Evolutionary conservation across 2,888 invertebrate genomes (phyloP).

Genomic region (Ophion slaviceki): DNA sequence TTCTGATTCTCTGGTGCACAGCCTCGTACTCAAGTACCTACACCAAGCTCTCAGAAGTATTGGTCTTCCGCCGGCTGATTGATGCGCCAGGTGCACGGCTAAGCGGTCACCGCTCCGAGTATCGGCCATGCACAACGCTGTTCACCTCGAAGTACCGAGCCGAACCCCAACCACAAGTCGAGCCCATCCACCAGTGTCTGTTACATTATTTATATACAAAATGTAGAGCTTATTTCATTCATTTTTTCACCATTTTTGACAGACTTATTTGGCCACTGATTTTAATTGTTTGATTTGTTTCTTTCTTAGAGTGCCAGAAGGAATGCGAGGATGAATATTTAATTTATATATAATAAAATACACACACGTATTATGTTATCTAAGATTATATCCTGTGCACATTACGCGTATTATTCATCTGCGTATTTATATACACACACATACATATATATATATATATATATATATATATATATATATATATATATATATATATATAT

Average conservation of each 20-base stretch:
- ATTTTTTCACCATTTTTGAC: too few relatives aligned
- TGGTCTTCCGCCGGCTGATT: not conserved
- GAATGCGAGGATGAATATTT: too few relatives aligned
- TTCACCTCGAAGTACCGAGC: not conserved
- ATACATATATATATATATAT: not conserved
- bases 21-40: not conserved
- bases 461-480: constrained; percentile 29
- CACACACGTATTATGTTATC: too few relatives aligned
- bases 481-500: constrained; percentile 1
- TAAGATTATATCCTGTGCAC: not conserved
- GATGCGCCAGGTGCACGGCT: not conserved
- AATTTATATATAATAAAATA: too few relatives aligned
- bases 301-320: too few relatives aligned
- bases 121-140: not conserved
- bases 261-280: too few relatives aligned
- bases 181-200: not conserved
- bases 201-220: too few relatives aligned
- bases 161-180: not conserved
- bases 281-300: too few relatives aligned
- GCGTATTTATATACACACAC: too few relatives aligned
- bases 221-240: too few relatives aligned
- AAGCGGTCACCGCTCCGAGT: not conserved
- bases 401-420: not conserved
- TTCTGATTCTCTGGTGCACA: too few relatives aligned
- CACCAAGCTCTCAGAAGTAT: not conserved